Conservation (phyloP, 2,113 vertebrate genomes). For the Pseudopipra pipra region DNA sequence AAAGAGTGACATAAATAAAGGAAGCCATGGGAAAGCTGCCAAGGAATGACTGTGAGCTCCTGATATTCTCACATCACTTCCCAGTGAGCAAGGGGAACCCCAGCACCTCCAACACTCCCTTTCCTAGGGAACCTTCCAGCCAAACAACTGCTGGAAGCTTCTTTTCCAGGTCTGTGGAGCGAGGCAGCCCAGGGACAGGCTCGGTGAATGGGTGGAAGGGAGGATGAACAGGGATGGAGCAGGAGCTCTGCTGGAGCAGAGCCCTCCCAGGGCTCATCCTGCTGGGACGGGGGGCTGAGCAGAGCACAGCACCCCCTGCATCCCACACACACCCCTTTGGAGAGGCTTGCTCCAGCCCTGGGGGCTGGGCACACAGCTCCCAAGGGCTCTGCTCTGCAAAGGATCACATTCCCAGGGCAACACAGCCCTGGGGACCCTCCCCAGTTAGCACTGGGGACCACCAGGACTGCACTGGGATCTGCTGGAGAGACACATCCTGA, state of each 20-base stretch:
- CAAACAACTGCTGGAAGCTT: neutral
- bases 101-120: neutral
- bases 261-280: neutral
- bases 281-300: fast-evolving
- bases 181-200: neutral
- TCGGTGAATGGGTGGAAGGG: neutral
- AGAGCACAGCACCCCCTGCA: neutral
- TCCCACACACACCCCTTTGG: fast-evolving
- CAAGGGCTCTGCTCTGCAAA: neutral
- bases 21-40: neutral
- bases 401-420: fast-evolving
- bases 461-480: neutral
- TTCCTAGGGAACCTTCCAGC: neutral
- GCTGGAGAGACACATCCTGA: fast-evolving
- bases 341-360: neutral
- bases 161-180: neutral
- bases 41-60: neutral
- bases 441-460: neutral
- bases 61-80: fast-evolving
- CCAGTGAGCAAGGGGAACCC: fast-evolving
- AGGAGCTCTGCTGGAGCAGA: neutral
- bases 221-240: neutral
- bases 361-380: neutral
- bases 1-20: neutral
- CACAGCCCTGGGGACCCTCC: neutral